These are phyloP conservation scores for Phragmatobia fuliginosa DNA, from an alignment of 2,888 invertebrate genomes.

Conservation along the genomic window DNA sequence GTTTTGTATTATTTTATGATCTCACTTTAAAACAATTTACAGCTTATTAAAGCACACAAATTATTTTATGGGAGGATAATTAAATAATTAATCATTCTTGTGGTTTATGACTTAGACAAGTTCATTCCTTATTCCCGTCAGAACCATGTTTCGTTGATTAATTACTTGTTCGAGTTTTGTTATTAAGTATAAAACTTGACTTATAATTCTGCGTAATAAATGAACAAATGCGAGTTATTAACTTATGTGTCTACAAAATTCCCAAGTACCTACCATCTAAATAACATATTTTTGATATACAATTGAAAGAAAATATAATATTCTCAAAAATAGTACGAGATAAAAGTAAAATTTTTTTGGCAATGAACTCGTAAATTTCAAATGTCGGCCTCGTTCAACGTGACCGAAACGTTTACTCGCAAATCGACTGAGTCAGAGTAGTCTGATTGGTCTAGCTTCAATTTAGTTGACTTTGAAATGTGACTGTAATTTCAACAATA, in stretches of 20 bases:
- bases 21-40: neutral
- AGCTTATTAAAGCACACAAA: neutral
- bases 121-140: conserved; percentile 12
- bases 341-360: neutral
- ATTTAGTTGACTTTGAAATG: too few relatives aligned
- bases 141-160: conserved; percentile 12
- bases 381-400: too few relatives aligned
- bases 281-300: too few relatives aligned
- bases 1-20: neutral
- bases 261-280: too few relatives aligned
- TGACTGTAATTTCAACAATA: too few relatives aligned
- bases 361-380: too few relatives aligned
- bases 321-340: neutral
- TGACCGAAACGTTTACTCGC: too few relatives aligned
- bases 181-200: neutral
- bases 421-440: too few relatives aligned
- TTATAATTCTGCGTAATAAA: neutral
- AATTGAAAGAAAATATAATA: too few relatives aligned
- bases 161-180: conserved; percentile 8
- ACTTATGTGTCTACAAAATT: too few relatives aligned
- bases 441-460: too few relatives aligned
- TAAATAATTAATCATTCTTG: conserved; percentile 1
- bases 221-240: neutral
- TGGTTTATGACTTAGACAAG: conserved; percentile 11
- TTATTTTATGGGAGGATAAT: neutral